Percentiles rank a stretch among this genome's conserved stretches.
phyloP scores from a whole-genome alignment of 2,113 vertebrate species.

The Microcebus murinus region DNA sequence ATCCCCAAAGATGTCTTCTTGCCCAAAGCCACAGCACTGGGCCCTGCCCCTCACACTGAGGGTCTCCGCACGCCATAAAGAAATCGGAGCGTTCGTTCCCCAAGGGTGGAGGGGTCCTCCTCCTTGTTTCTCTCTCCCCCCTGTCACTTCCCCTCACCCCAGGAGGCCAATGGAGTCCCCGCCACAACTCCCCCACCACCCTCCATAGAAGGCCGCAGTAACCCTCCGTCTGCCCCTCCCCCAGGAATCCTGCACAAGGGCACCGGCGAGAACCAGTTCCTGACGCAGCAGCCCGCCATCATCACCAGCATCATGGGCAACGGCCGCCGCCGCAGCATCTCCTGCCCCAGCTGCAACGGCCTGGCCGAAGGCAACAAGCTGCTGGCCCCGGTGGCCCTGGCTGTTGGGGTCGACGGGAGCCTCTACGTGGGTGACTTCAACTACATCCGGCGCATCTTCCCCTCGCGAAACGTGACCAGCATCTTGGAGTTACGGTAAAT shows the following conservation, averaged over 20 bases:
- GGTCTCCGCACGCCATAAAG: background rate
- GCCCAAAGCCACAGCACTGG: rapidly evolving
- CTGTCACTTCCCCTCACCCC: background rate
- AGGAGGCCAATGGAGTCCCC: background rate
- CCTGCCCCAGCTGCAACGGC: slow-evolving; percentile 98
- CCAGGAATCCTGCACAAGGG: slow-evolving; percentile 98
- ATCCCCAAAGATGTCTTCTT: background rate
- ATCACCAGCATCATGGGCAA: slow-evolving; percentile 99
- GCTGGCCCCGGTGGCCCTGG: slow-evolving; percentile 97
- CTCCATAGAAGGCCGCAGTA: background rate
- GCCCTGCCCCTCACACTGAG: rapidly evolving
- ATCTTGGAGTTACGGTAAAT: slow-evolving; percentile 97
- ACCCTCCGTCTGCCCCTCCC: slow-evolving; percentile 9
- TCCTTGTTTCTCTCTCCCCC: background rate
- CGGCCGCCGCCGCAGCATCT: slow-evolving; percentile 96
- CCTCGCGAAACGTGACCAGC: slow-evolving; percentile 97
- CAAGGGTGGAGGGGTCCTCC: background rate
- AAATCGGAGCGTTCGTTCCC: background rate
- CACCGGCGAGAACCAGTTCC: slow-evolving; percentile 97
- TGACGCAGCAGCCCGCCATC: slow-evolving; percentile 97
- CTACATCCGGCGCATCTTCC: slow-evolving; percentile 96
- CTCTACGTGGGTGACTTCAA: slow-evolving; percentile 99
- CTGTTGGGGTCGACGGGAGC: slow-evolving; percentile 96
- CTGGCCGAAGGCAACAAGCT: slow-evolving; percentile 99
- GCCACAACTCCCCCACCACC: background rate